A percentile compares a stretch with the other conserved stretches of the same genome.
phyloP scores from a whole-genome alignment of 2,888 invertebrate genomes.

The Metacarcinus magister region DNA sequence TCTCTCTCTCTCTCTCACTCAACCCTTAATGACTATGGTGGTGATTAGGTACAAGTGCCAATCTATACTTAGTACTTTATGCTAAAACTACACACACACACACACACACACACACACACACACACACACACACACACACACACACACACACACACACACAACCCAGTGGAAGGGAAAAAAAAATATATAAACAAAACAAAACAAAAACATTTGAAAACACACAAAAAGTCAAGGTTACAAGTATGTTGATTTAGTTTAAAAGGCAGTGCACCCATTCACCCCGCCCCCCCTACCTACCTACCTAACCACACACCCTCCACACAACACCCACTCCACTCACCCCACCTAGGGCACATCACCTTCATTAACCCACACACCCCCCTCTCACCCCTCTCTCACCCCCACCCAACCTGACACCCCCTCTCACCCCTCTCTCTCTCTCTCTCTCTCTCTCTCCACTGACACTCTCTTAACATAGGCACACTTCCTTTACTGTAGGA shows the following conservation, averaged over 20 bases:
- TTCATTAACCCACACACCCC: background rate
- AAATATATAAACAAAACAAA: background rate
- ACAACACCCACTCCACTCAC: background rate
- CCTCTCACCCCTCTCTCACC: background rate
- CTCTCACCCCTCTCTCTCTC: background rate
- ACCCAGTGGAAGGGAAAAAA: background rate
- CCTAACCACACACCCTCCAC: background rate
- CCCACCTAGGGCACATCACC: background rate
- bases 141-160: background rate
- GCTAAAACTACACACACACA: background rate
- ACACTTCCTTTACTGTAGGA: background rate
- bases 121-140: constrained; percentile 43
- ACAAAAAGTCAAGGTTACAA: too few species aligned
- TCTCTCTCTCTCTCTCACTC: background rate
- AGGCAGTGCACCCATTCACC: background rate
- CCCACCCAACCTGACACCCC: background rate
- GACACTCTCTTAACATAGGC: background rate
- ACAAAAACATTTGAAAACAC: background rate
- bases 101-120: background rate
- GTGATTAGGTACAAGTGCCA: too few species aligned
- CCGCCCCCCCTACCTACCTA: background rate
- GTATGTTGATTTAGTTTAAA: background rate
- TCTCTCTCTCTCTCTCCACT: background rate
- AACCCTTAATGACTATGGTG: too few species aligned
- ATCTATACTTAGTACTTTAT: too few species aligned